Percentiles rank a stretch among this genome's conserved stretches.
These are phyloP conservation scores for Chlorops oryzae DNA, from an alignment of 1,140 invertebrate genomes.

Conservation along the genomic window DNA sequence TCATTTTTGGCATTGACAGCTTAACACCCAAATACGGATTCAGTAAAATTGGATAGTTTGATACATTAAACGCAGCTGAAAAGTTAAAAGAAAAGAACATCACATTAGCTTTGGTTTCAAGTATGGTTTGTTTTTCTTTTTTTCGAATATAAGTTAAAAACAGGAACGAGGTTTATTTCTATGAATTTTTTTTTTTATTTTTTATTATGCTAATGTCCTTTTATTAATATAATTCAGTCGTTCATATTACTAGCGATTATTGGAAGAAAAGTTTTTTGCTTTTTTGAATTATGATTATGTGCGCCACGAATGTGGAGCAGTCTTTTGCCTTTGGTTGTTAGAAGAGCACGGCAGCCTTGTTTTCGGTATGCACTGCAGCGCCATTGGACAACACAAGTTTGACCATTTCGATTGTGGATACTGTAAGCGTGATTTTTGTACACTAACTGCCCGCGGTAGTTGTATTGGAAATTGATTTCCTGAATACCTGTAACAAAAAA, in stretches of 20 bases:
- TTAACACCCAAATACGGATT: no score
- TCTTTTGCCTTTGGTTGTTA: conserved; percentile 28
- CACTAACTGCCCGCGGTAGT: conserved; percentile 35
- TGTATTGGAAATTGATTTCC: no score
- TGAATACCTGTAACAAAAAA: no score
- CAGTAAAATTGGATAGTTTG: no score
- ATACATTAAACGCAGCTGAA: no score
- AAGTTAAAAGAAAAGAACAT: no score
- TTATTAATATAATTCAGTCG: no score
- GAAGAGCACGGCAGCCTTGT: conserved; percentile 18
- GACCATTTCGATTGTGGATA: conserved; percentile 21
- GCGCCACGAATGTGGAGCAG: conserved; percentile 14
- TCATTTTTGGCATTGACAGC: no score
- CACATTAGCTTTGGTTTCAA: no score
- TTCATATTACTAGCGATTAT: no score
- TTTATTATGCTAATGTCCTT: no score
- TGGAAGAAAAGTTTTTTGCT: conserved; percentile 29
- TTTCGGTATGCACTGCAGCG: conserved; percentile 30
- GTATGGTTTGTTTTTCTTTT: no score
- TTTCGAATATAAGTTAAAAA: conserved; percentile 3
- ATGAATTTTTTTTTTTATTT: background rate
- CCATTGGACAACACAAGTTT: conserved; percentile 27
- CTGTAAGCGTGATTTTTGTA: conserved; percentile 23
- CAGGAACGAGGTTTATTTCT: conserved; percentile 13
- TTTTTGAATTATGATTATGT: conserved; percentile 31